Base-by-base conservation (phyloP, 2,888 invertebrate genomes). In the Lysandra bellargus region DNA sequence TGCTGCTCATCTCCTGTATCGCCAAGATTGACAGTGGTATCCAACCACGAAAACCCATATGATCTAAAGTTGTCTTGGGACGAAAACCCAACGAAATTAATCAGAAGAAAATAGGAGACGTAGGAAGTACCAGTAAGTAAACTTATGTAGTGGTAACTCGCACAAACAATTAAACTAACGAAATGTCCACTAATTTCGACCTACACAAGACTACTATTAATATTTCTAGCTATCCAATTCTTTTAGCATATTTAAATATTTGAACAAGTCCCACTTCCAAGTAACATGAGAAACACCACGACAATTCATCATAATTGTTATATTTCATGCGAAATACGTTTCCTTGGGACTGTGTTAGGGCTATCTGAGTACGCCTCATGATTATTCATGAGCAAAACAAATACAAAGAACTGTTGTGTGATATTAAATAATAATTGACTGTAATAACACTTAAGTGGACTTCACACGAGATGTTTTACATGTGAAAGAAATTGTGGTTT, bases 341-440 rank as follows among this genome's bases (percentile, higher is more conserved):
- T 76, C 76, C 57, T 33, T 75, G 33, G 33, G 53, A 14, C 76
- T 57, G 49, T 53, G 49, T 53, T 75, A 49, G 12, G 12, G 23
- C 14, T 75, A 76, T 76, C 76, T 76, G 17, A 57, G 76, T 53
- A 76, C 76, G 14, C 6, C 76, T 76, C 33, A 53, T 76, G 53
- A 53, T 17, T 76, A 76, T 76, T 76, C 57, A 76, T 76, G 57
- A 76, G 76, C 30, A 76, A 76, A 76, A 53, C 53, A 57, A 76
- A 76, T 57, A 76, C 57, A 49, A 57, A 76, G 76, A 76, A 76
- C 23, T 53, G 76, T 76, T 57, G 33, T 53, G 76, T 53, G 76
- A 76, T 76, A 76, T 76, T 76, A 76, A 76, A 76, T 76, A 76
- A 76, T 57, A 76, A 76, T 76, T 57, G 57, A 76, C 49, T 57